phyloP scores from a whole-genome alignment of 1,140 invertebrate species.

The Cotesia chilonis region DNA sequence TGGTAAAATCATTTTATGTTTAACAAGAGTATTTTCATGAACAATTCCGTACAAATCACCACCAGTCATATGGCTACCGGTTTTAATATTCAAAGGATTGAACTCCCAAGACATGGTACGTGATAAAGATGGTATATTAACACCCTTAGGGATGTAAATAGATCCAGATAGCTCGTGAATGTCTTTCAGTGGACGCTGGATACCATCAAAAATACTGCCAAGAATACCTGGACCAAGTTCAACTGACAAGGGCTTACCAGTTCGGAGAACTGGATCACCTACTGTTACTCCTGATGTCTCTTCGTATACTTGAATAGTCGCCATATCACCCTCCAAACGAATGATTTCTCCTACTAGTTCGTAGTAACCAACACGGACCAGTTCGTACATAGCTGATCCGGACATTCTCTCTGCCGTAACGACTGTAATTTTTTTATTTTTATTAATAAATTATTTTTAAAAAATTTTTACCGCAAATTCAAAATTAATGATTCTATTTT shows the following conservation, averaged over 20 bases:
- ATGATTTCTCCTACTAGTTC: conserved; percentile 99
- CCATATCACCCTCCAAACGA: conserved; percentile 98
- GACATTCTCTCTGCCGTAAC: conserved; percentile 99
- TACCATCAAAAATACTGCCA: conserved; percentile 99
- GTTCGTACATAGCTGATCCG: conserved; percentile 99
- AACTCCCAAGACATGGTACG: conserved; percentile 91
- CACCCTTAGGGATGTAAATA: conserved; percentile 99
- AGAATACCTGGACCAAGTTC: conserved; percentile 99
- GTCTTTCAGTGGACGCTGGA: conserved; percentile 97
- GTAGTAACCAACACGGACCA: conserved; percentile 97
- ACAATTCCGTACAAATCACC: conserved; percentile 97
- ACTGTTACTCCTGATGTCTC: conserved; percentile 99
- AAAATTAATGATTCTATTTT: too few relatives aligned
- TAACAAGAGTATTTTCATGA: conserved; percentile 96
- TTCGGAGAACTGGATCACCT: conserved; percentile 97
- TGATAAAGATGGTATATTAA: conserved; percentile 93
- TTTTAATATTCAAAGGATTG: conserved; percentile 86
- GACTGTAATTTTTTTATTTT: conserved; percentile 71
- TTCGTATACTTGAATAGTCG: conserved; percentile 99
- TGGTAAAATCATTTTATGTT: conserved; percentile 95
- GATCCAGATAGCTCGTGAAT: conserved; percentile 93
- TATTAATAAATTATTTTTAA: conserved; percentile 8
- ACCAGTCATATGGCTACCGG: conserved; percentile 92
- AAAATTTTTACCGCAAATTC: neutral
- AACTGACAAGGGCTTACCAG: conserved; percentile 97